phyloP scores from a whole-genome alignment of 2,113 vertebrate species.

The Thamnaconus septentrionalis region DNA sequence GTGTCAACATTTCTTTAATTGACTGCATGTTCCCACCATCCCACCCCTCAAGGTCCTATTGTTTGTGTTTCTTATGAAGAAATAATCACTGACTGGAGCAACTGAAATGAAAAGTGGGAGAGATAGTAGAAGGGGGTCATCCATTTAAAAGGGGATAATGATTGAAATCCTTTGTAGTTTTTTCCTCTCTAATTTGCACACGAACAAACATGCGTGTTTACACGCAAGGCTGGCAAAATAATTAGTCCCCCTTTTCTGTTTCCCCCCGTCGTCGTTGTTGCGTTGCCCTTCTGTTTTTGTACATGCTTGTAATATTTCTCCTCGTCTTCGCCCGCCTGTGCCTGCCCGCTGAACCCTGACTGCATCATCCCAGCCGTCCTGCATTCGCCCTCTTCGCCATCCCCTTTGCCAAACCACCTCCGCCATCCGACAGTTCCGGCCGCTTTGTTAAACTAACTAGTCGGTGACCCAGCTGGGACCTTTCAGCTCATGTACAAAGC shows the following conservation, averaged over 20 bases:
- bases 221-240: neutral
- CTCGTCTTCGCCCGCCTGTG: slow-evolving; percentile 30
- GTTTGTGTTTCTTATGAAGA: neutral
- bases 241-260: slow-evolving; percentile 3
- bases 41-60: neutral
- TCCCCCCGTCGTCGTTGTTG: slow-evolving; percentile 2
- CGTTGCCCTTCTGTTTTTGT: slow-evolving; percentile 9
- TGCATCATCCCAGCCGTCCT: slow-evolving; percentile 4
- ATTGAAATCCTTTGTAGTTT: neutral
- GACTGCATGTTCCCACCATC: slow-evolving; percentile 36
- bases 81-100: slow-evolving; percentile 1
- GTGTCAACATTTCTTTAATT: slow-evolving; percentile 50
- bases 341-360: neutral
- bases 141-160: slow-evolving; percentile 1
- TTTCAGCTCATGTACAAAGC: slow-evolving; percentile 15
- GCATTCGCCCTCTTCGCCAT: neutral
- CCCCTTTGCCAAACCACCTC: neutral
- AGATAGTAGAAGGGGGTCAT: neutral
- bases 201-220: neutral
- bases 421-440: neutral
- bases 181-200: neutral
- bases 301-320: slow-evolving; percentile 27
- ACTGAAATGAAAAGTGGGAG: neutral
- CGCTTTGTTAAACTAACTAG: slow-evolving; percentile 38
- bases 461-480: slow-evolving; percentile 23